Evolutionary conservation across 2,888 invertebrate species (phyloP), one percentile per base, ranked within the genome.

Genomic region (Dicyrtomina minuta): DNA sequence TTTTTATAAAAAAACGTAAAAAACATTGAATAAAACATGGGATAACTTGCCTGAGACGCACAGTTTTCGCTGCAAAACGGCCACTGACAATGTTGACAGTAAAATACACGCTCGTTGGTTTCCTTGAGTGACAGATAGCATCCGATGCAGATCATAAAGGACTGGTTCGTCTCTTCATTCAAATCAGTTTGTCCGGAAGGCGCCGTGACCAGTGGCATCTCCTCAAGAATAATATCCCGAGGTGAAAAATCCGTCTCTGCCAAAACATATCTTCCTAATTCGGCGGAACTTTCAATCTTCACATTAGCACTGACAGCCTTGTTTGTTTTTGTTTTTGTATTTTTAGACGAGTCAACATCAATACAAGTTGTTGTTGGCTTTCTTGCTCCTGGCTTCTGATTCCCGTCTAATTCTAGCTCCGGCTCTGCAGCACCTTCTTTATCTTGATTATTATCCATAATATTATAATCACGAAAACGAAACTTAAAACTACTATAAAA

Each of bases 141-240:
- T 27, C 67, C 59, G 12, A 44, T 49, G 33, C 67, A 67, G 33
- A 67, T 44, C n/a, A 12, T 22, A 44, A 49, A 59, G 8, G 26
- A 43, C 17, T 58, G 17, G 5, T 44, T 17, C n/a, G n/a, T 41
- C 17, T 49, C 67, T 20, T 4, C 17, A n/a, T 67, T 41, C 17
- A 20, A 27, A 49, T 67, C 67, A 3, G 41, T 44, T 59, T 67
- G 67, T 4, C 67, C 67, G 15, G 67, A 59, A 41, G 59, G 59
- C 17, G 59, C 44, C 10, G 49, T 20, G 1, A 67, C 46, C 2
- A 67, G 20, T 2, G 67, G 67, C 20, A 26, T 8, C 44, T 67
- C 67, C 20, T 67, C 67, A 24, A 67, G 41, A 20, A 67, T n/a
- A 4, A 59, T 12, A n/a, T 67, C 67, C 39, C 26, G 17, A 2